Evolutionary conservation across 2,797 vertebrate genomes (phyloP).

Genomic region (Sarcophilus harrisii): DNA sequence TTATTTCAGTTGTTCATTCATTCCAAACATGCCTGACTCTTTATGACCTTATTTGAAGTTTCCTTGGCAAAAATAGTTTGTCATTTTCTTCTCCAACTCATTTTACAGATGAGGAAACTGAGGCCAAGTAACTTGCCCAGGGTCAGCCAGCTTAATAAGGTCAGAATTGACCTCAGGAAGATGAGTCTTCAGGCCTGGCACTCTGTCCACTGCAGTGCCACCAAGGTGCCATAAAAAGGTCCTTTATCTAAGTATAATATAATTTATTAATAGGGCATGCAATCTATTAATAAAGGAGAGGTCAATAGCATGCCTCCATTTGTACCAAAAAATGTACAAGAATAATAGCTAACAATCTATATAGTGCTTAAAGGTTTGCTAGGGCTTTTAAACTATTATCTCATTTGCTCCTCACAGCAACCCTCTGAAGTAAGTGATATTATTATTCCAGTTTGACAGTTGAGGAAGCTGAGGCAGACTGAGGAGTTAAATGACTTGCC

Average conservation of each 20-base stretch:
- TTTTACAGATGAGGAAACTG: not conserved
- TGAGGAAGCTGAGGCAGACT: slow-evolving; percentile 29
- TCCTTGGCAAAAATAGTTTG: not conserved
- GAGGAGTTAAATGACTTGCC: too few relatives aligned
- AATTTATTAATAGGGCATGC: too few relatives aligned
- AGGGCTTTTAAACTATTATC: slow-evolving; percentile 8
- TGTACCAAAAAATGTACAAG: not conserved
- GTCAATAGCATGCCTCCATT: too few relatives aligned
- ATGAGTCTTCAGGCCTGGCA: not conserved
- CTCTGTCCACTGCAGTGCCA: too few relatives aligned
- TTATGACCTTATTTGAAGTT: not conserved
- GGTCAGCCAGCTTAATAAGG: not conserved
- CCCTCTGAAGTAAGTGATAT: not conserved
- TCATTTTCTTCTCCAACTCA: not conserved
- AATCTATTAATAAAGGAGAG: too few relatives aligned
- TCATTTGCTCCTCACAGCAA: slow-evolving; percentile 22
- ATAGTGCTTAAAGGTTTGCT: not conserved
- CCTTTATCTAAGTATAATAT: too few relatives aligned
- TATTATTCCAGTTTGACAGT: not conserved
- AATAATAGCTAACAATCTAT: slow-evolving; percentile 22
- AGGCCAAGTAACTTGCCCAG: not conserved
- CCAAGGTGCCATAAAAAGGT: too few relatives aligned
- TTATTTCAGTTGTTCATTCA: not conserved
- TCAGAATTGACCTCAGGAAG: not conserved
- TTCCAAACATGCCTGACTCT: not conserved